Conservation (phyloP, 2,888 invertebrate species). For the Zeuzera pyrina region DNA sequence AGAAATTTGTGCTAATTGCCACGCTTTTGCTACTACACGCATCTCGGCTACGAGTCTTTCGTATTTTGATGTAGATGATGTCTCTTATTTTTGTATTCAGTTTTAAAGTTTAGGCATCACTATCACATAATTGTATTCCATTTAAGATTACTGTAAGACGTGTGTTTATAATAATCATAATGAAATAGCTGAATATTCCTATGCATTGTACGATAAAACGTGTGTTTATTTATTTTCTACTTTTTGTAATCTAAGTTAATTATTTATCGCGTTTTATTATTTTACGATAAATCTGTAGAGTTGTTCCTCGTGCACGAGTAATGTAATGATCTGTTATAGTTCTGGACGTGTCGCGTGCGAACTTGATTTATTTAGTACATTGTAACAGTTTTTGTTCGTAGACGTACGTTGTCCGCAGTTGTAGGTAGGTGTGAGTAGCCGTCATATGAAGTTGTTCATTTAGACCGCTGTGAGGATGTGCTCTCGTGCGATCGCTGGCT, state of each 20-base stretch:
- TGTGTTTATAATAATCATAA: slow-evolving; percentile 55
- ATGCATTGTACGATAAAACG: slow-evolving; percentile 66
- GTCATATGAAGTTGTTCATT: slow-evolving; percentile 29
- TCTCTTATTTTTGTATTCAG: slow-evolving; percentile 38
- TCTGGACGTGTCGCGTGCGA: slow-evolving; percentile 41
- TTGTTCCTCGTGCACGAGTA: slow-evolving; percentile 28
- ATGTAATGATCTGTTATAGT: slow-evolving; percentile 50
- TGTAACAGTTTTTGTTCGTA: slow-evolving; percentile 7
- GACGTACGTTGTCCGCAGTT: slow-evolving; percentile 34
- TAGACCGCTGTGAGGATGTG: slow-evolving; percentile 44
- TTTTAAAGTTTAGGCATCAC: slow-evolving; percentile 48
- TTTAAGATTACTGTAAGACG: slow-evolving; percentile 59
- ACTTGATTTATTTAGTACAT: slow-evolving; percentile 29
- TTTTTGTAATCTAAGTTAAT: slow-evolving; percentile 63
- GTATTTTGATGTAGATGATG: slow-evolving; percentile 36
- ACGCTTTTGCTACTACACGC: slow-evolving; percentile 57
- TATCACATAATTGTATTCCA: slow-evolving; percentile 62
- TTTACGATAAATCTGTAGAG: slow-evolving; percentile 39
- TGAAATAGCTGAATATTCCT: slow-evolving; percentile 54
- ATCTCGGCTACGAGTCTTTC: slow-evolving; percentile 55
- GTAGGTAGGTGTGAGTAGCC: slow-evolving; percentile 23
- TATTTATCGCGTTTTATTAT: slow-evolving; percentile 57
- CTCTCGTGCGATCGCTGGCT: slow-evolving; percentile 51
- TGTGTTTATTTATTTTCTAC: slow-evolving; percentile 68
- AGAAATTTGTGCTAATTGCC: slow-evolving; percentile 66